Base-by-base conservation (phyloP, 2,797 vertebrate genomes). In the Mus spretus region DNA sequence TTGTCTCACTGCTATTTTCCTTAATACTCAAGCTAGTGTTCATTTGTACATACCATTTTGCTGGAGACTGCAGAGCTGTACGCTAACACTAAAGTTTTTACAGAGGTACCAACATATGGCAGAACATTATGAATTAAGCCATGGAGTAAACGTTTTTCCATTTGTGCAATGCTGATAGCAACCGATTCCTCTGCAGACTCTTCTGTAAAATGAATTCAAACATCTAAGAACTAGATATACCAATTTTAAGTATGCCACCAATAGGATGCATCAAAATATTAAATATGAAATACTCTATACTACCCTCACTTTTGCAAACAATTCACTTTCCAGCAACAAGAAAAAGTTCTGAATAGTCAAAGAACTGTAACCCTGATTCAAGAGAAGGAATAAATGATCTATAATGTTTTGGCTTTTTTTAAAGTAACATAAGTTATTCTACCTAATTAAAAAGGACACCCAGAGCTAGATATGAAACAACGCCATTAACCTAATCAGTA, bases 1-100 rank as follows among this genome's bases (percentile, higher is more conserved):
- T 77, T 65, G 44, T 50, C 57, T 67, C 77, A 83, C 1, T 86
- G 83, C 77, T 67, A 53, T 95, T 82, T 83, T 79, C 90, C 47
- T 91, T 91, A 96, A 91, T 77, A 92, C 26, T 61, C 74, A 91
- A 94, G 74, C 53, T 61, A 85, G 4, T 83, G 85, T 94, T 95
- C 81, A 74, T 31, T 74, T 88, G 84, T 86, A 97, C 98, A 34
- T 98, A 99, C 99, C 99, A 99, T 99, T 99, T 99, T 99, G 98
- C 99, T 99, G 88, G 99, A 99, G 87, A 98, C 99, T 57, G 99
- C 99, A 63, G 99, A 99, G 96, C 99, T 99, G 98, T 99, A 99
- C 0, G 99, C 99, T 98, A 99, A 98, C 80, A 99, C 99, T 88
- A 99, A 97, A 6, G 99, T 99, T 98, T 99, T 99, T 86, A 99